Conservation (phyloP, 1,140 invertebrate species). For the Sycophila sp. region DNA sequence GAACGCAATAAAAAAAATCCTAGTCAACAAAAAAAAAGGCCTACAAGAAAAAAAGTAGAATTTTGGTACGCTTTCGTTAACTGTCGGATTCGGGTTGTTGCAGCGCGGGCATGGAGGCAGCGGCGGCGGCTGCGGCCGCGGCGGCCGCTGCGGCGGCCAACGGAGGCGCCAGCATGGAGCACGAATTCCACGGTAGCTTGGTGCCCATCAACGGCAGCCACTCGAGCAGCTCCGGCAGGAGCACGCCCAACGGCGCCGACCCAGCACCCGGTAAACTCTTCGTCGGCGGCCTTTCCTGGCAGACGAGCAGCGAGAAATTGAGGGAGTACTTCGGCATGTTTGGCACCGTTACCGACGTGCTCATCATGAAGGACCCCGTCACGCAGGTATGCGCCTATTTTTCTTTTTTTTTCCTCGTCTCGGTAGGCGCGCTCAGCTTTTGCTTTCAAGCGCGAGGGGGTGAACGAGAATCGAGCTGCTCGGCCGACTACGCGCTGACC, state of each 20-base stretch:
- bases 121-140: conserved; percentile 49
- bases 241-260: conserved; percentile 76
- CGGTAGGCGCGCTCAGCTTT: no score
- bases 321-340: conserved; percentile 92
- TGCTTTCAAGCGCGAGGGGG: background rate
- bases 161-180: conserved; percentile 67
- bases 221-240: conserved; percentile 77
- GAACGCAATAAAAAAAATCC: no score
- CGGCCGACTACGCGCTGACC: background rate
- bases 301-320: conserved; percentile 89
- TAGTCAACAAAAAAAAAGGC: no score
- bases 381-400: conserved; percentile 80
- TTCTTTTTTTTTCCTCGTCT: background rate
- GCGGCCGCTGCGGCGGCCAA: conserved; percentile 48
- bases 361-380: conserved; percentile 94
- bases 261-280: conserved; percentile 90
- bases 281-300: conserved; percentile 90
- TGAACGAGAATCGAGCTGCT: no score
- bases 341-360: conserved; percentile 89
- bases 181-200: conserved; percentile 71
- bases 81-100: no score
- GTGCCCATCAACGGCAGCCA: conserved; percentile 71
- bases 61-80: no score
- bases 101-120: conserved; percentile 69
- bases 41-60: no score